Base-by-base conservation (phyloP, 2,888 invertebrate genomes). In the Liodrosophila aerea region DNA sequence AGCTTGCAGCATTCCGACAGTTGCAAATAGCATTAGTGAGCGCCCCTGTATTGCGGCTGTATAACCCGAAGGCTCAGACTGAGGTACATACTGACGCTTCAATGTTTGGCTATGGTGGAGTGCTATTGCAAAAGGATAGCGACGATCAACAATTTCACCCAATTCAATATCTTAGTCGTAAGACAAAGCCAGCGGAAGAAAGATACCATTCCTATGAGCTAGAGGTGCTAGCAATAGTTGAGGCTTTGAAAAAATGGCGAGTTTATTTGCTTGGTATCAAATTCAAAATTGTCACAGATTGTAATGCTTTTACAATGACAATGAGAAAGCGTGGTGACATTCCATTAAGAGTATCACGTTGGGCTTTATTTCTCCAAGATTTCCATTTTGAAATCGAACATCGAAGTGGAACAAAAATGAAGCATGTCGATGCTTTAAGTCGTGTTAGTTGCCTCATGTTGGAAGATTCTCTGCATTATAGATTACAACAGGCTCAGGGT, bases 301-400 rank as follows among this genome's bases (percentile, higher is more conserved):
- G 33, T 33, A 33, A 31, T 31, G 31, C 31, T 8, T 31, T 31
- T 9, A 9, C 33, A 11, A 33, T 33, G 11, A 33, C 33, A 1
- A 33, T 33, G 33, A 33, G 4, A 11, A 33, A 33, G 33, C 33
- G 33, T n/a, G 33, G 33, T 33, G 33, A 33, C n/a, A n/a, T 33
- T 8, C 33, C 33, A 5, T 33, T 33, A 33, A n/a, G n/a, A 33
- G 33, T 30, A 30, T 30, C 30, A 30, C 30, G 30, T 30, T 7
- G 30, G 30, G 30, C 30, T 30, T 30, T 30, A 30, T 30, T 30
- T 7, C 30, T 30, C 30, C 30, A 30, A 30, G 30, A 30, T 30
- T 30, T 30, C 9, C 7, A 30, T 9, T 4, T 8, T 9, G 5
- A 30, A 30, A 30, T 30, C 30, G 4, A 30, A 9, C 30, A 30